Conservation (phyloP, 2,113 vertebrate species). For the Lipophrys pholis region DNA sequence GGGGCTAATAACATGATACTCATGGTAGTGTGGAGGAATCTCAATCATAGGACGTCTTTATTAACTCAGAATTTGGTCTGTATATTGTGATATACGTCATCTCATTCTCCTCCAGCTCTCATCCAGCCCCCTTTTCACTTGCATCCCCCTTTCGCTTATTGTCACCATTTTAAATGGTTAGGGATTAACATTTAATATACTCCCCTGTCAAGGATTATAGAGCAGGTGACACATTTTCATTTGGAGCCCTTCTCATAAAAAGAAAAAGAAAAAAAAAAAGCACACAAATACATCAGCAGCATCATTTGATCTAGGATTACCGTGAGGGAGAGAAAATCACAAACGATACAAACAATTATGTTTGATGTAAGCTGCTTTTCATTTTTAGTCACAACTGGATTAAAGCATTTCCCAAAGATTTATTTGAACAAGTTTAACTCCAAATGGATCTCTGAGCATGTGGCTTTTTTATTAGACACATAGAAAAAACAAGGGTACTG, state of each 20-base stretch:
- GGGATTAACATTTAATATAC: slow-evolving; percentile 77
- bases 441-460: neutral
- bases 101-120: slow-evolving; percentile 19
- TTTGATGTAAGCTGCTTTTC: slow-evolving; percentile 69
- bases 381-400: slow-evolving; percentile 42
- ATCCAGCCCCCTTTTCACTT: neutral
- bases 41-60: slow-evolving; percentile 44
- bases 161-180: slow-evolving; percentile 59
- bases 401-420: slow-evolving; percentile 55
- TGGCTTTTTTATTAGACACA: too few relatives aligned
- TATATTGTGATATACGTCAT: slow-evolving; percentile 25
- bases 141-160: slow-evolving; percentile 14
- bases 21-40: slow-evolving; percentile 22
- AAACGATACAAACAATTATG: slow-evolving; percentile 66
- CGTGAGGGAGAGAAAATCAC: slow-evolving; percentile 53
- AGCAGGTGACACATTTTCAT: slow-evolving; percentile 75
- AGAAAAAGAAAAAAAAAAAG: slow-evolving; percentile 9
- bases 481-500: neutral
- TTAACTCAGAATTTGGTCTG: slow-evolving; percentile 27
- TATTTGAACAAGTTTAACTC: slow-evolving; percentile 28
- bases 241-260: slow-evolving; percentile 43
- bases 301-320: slow-evolving; percentile 67
- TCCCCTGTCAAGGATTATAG: slow-evolving; percentile 66
- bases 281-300: slow-evolving; percentile 25
- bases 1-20: slow-evolving; percentile 51